Evolutionary conservation across 2,797 vertebrate genomes (phyloP).

Genomic region (Ctenopoma kingsleyae): DNA sequence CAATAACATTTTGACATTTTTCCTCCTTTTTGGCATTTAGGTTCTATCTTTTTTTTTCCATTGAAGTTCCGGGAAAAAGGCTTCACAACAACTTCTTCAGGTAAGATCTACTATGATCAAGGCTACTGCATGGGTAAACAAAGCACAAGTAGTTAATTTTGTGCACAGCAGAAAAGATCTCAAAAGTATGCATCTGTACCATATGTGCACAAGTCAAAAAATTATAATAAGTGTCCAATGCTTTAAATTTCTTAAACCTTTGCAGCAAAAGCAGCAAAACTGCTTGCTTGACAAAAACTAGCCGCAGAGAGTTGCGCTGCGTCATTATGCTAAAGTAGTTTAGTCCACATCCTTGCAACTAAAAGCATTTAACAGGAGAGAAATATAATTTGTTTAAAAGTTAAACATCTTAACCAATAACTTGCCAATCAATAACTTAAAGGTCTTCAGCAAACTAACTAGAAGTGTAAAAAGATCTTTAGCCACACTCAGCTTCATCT

Average conservation of each 20-base stretch:
- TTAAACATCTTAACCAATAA: not conserved
- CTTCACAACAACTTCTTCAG: slow-evolving; percentile 43
- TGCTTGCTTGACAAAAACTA: slow-evolving; percentile 47
- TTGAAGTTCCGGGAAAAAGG: slow-evolving; percentile 43
- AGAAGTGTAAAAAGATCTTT: slow-evolving; percentile 20
- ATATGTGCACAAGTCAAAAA: slow-evolving; percentile 6
- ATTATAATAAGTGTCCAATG: not conserved
- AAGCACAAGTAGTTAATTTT: not conserved
- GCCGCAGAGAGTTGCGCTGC: slow-evolving; percentile 26
- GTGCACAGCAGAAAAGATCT: not conserved
- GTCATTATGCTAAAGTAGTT: slow-evolving; percentile 9
- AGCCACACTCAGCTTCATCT: slow-evolving; percentile 25
- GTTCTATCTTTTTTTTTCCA: not conserved
- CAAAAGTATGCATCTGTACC: not conserved
- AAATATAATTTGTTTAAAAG: not conserved
- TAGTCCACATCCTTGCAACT: not conserved
- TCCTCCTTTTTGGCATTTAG: slow-evolving; percentile 5
- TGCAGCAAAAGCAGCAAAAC: slow-evolving; percentile 40
- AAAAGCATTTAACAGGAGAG: not conserved
- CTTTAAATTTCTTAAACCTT: slow-evolving; percentile 4
- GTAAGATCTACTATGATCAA: slow-evolving; percentile 64
- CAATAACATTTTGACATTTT: not conserved
- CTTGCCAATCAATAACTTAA: not conserved
- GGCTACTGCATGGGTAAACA: slow-evolving; percentile 56
- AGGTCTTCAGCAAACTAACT: slow-evolving; percentile 19